Base-by-base conservation (phyloP, 2,888 invertebrate species). In the Microchrysa polita region DNA sequence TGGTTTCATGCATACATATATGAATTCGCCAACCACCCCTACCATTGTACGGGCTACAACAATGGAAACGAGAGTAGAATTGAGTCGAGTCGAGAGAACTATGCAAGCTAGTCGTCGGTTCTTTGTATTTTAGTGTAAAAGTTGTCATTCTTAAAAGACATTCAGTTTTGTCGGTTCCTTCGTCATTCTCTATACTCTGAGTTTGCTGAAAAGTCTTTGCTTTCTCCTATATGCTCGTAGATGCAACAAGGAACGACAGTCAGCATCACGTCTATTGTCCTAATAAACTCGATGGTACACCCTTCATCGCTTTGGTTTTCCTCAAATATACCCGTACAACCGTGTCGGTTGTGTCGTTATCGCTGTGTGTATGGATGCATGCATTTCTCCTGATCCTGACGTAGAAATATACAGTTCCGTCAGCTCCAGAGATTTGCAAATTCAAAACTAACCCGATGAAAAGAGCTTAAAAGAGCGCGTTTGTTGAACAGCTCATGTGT, bases 141-240 rank as follows among this genome's bases (percentile, higher is more conserved):
- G 23, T 40, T 60, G 60, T 60, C 60, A 60, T 60, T 60, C 60
- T 60, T 60, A 23, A 60, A 23, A 60, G 60, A 60, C 10, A 34
- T 34, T 34, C 27, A 34, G 2, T 34, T 34, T 34, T 34, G 27
- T 34, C 27, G 27, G 27, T 34, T 34, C 7, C 4, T 48, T 48
- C 16, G 4, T n/a, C n/a, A n/a, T n/a, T n/a, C n/a, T n/a, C n/a
- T n/a, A n/a, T n/a, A n/a, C 12, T 48, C 60, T 14, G 5, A 40
- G 40, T 61, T 61, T 34, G 34, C 34, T 40, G 40, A n/a, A n/a
- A 61, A 40, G 42, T 1, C 61, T 61, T 16, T 40, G 34, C 40
- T 40, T 34, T 60, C 34, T 34, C 23, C 60, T 60, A 10, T 12
- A 60, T 27, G 18, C 14, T 10, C 27, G 23, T n/a, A n/a, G n/a